Percentiles rank a stretch among this genome's conserved stretches.
Conservation (phyloP, 2,113 vertebrate genomes). For the Artemisiospiza belli region DNA sequence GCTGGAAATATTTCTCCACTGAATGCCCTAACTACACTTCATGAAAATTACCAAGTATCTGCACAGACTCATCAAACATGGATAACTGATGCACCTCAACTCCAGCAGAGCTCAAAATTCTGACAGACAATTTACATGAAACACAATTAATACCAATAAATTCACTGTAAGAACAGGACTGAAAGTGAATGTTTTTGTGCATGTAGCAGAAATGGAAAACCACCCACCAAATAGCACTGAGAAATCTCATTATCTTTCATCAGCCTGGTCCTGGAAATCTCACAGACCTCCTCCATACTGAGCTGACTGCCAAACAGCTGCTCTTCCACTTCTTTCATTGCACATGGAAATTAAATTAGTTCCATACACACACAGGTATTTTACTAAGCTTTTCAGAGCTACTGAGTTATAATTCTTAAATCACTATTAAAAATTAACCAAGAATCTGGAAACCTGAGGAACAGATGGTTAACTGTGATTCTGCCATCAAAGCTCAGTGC, state of each 20-base stretch:
- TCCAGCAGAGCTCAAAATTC: background rate
- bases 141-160: slow-evolving; percentile 1
- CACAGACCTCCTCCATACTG: background rate
- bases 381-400: background rate
- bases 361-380: background rate
- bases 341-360: background rate
- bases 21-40: background rate
- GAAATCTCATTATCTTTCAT: background rate
- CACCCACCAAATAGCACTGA: background rate
- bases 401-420: background rate
- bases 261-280: background rate
- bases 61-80: background rate
- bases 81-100: background rate
- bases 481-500: background rate
- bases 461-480: background rate
- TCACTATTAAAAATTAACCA: background rate
- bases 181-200: background rate
- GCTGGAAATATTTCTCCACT: background rate
- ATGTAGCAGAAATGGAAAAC: background rate
- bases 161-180: background rate
- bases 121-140: background rate
- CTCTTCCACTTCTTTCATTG: background rate
- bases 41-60: background rate
- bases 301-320: background rate
- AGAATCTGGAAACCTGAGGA: background rate